Base-by-base conservation (phyloP, 2,888 invertebrate genomes). In the Agriopis aurantiaria region DNA sequence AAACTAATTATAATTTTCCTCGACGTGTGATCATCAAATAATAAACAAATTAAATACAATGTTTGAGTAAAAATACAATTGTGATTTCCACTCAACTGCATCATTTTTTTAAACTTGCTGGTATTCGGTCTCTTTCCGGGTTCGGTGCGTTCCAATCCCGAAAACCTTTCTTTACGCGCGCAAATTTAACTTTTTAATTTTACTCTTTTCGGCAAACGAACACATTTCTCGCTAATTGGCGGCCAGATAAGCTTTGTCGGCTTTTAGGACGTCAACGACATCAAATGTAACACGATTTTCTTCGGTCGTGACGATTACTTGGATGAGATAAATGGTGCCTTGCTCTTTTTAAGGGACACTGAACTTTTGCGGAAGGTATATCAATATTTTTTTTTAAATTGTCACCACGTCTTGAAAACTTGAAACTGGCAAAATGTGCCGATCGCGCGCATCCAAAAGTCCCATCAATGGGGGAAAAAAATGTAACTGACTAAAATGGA, bases 191-290 rank as follows among this genome's bases (percentile, higher is more conserved):
- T 68, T 67, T 63, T 71, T 65, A 52, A 53, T 12, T 65, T 60
- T 7, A 51, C 43, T 51, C 70, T 73, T 76, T 69, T 69, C 71
- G 49, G 55, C 51, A 51, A 71, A 70, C 58, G 66, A 70, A 74
- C 73, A 81, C 76, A 79, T 82, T 79, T 75, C 74, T 63, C 59
- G 78, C 79, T 85, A 87, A 87, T 87, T 87, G 84, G 82, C 72
- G 40, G 58, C 68, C 65, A 74, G 83, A 85, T 85, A 83, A 83
- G 74, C 68, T 85, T 84, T 82, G 80, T 76, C 82, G 80, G 83
- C 66, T 51, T 67, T 64, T 51, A 68, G 53, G 67, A 71, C 60
- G 69, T 71, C 75, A 40, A 78, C 65, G 55, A 60, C 60, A 66
- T 66, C 75, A 75, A 81, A 57, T 67, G 62, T 69, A 72, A 71